These are phyloP conservation scores for Euproctis similis DNA, from an alignment of 2,888 invertebrate species.

Conservation along the genomic window DNA sequence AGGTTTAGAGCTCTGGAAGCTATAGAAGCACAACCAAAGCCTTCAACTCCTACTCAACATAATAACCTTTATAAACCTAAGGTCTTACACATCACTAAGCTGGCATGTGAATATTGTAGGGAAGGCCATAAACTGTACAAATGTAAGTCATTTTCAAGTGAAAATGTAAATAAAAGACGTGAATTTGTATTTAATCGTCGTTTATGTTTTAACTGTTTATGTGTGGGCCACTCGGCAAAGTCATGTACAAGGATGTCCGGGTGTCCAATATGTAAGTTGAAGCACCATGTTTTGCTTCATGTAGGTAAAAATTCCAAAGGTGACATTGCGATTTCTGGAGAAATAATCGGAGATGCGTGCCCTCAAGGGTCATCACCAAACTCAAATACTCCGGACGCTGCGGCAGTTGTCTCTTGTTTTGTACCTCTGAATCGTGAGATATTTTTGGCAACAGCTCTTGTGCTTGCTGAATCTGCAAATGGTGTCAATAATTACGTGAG, in stretches of 20 bases:
- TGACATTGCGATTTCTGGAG: too few relatives aligned
- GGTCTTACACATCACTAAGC: too few relatives aligned
- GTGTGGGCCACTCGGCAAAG: not conserved
- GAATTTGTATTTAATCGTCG: not conserved
- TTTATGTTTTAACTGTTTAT: constrained; percentile 1
- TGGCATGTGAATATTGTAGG: too few relatives aligned
- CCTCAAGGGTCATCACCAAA: too few relatives aligned
- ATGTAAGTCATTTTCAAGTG: not conserved
- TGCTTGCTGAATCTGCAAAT: not conserved
- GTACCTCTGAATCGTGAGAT: not conserved
- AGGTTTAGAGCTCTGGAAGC: not conserved
- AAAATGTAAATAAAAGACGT: not conserved
- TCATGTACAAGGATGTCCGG: not conserved
- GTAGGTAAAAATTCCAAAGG: not conserved
- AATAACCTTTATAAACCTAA: too few relatives aligned
- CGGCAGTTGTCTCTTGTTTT: not conserved
- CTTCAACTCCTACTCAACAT: too few relatives aligned
- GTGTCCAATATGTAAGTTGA: not conserved
- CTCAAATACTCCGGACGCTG: too few relatives aligned
- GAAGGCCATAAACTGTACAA: too few relatives aligned
- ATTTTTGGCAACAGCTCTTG: not conserved
- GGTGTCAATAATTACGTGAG: not conserved
- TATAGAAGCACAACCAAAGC: too few relatives aligned
- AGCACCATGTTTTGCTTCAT: constrained; percentile 1
- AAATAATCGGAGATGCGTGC: too few relatives aligned